phyloP scores from a whole-genome alignment of 2,888 invertebrate genomes.

The Therioaphis trifolii region DNA sequence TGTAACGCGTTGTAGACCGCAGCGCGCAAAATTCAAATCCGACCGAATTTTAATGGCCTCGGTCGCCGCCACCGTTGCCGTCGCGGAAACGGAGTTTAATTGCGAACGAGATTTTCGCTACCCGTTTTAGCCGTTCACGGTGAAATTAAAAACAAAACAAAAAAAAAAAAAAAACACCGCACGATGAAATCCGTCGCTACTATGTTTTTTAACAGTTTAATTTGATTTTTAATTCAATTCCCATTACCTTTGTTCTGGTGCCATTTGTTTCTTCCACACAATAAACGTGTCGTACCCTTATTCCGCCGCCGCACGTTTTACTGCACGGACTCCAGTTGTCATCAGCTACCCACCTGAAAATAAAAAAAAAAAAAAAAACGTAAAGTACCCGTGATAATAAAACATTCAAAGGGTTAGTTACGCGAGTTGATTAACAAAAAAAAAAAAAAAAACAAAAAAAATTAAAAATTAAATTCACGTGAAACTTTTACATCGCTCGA shows the following conservation, averaged over 20 bases:
- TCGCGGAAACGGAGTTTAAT: not conserved
- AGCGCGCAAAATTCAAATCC: too few species aligned
- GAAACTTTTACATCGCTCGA: too few species aligned
- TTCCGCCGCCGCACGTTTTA: constrained; percentile 87
- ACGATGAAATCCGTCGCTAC: constrained; percentile 5
- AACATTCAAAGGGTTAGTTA: not conserved
- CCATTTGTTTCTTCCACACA: constrained; percentile 87
- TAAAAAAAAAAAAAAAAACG: not conserved
- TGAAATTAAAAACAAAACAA: constrained; percentile 14
- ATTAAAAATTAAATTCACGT: too few species aligned
- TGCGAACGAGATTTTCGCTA: not conserved
- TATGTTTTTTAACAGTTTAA: constrained; percentile 38
- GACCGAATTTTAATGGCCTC: not conserved
- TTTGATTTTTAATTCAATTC: constrained; percentile 67
- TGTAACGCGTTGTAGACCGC: too few species aligned
- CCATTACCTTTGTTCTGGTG: constrained; percentile 78
- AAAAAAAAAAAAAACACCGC: not conserved
- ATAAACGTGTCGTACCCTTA: constrained; percentile 82
- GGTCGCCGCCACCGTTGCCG: not conserved
- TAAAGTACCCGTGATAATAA: constrained; percentile 2
- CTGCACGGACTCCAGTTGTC: constrained; percentile 92
- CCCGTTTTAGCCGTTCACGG: not conserved
- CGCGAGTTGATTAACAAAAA: constrained; percentile 6
- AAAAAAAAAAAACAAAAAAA: too few species aligned
- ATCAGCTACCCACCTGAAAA: constrained; percentile 83